Conservation (phyloP, 2,113 vertebrate species). For the Neogobius melanostomus region DNA sequence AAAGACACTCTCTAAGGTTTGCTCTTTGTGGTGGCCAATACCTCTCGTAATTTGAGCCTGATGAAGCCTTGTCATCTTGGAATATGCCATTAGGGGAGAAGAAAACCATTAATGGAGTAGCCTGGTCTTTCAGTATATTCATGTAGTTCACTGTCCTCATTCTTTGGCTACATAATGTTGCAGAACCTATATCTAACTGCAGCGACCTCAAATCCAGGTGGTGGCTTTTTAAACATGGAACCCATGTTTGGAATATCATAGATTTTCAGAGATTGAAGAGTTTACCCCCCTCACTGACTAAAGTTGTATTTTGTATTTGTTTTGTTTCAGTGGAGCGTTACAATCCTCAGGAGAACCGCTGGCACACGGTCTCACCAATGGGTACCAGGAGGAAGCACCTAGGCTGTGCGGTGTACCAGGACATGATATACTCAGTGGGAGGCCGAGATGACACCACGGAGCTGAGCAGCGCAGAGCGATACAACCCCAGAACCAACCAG, state of each 20-base stretch:
- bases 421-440: conserved; percentile 99
- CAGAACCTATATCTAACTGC: no score
- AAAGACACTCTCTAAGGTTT: no score
- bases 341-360: conserved; percentile 98
- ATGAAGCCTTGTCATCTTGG: no score
- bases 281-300: not conserved
- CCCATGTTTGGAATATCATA: not conserved
- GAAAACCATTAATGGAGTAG: no score
- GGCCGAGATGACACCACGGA: conserved; percentile 97
- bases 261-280: not conserved
- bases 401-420: conserved; percentile 97
- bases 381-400: conserved; percentile 96
- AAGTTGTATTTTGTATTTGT: not conserved
- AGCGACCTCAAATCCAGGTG: no score
- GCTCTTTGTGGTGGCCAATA: no score
- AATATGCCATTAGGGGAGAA: no score
- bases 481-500: conserved; percentile 97
- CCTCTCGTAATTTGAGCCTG: no score
- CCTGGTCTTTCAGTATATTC: no score
- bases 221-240: no score
- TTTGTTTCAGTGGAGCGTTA: conserved; percentile 88
- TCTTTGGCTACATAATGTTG: no score
- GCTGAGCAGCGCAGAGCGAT: conserved; percentile 95
- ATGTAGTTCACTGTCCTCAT: no score
- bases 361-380: conserved; percentile 98